These are phyloP conservation scores for Odobenus rosmarus DNA, from an alignment of 2,113 vertebrate genomes.

Conservation along the genomic window DNA sequence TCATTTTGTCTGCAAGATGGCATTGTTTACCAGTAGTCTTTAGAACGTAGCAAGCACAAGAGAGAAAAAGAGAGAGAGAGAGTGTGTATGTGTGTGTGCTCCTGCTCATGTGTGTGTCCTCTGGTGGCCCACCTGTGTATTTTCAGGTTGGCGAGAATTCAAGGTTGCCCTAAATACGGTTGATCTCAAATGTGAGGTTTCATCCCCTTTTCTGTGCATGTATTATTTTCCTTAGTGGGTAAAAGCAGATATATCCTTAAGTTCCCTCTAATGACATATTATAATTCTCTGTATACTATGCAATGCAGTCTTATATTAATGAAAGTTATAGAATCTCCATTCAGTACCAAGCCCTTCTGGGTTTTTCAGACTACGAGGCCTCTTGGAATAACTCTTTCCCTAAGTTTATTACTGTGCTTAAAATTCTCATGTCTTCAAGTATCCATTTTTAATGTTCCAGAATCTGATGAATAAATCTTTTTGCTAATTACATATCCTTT, in stretches of 20 bases:
- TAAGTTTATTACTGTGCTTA: background rate
- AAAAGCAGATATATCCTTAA: background rate
- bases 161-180: background rate
- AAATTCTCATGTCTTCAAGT: background rate
- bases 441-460: background rate
- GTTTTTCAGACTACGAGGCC: background rate
- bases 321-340: background rate
- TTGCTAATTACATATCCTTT: background rate
- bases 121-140: background rate
- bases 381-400: background rate
- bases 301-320: background rate
- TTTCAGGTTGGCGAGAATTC: background rate
- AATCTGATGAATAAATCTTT: background rate
- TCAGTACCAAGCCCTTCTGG: background rate
- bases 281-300: background rate
- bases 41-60: background rate
- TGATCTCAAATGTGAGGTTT: background rate
- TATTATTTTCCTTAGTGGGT: background rate
- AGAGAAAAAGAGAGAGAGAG: background rate
- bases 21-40: background rate
- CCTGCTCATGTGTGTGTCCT: background rate
- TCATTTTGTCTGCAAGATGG: background rate
- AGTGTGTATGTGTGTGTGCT: background rate
- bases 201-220: background rate
- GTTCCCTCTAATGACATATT: background rate